Base-by-base conservation (phyloP, 2,113 vertebrate genomes). In the Thamnaconus septentrionalis region DNA sequence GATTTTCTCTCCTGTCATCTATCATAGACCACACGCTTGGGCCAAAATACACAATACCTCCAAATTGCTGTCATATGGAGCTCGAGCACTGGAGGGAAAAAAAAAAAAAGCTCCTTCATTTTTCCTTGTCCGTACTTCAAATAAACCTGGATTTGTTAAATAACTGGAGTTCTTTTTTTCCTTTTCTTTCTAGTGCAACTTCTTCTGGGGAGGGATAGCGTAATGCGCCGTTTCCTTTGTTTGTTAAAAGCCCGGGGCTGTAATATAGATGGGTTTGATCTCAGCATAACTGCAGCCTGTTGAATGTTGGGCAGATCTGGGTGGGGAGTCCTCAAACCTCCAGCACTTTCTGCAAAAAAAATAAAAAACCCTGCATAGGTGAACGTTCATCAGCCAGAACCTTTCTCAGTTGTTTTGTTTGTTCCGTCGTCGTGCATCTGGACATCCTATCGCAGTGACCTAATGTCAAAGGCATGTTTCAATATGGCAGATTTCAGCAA, bases 41-140 rank as follows among this genome's bases (percentile, higher is more conserved):
- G 94, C 94, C 94, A 96, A 95, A 92, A 94, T 93, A 95, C 92
- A 96, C 94, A 96, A 93, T 93, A 90, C 91, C 91, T 90, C 93
- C 89, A 94, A 94, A 95, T 94, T 95, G 93, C 94, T 96, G 94
- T 95, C 93, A 95, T 95, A 93, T 94, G 94, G 90, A 93, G 93
- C 86, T 73, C 79, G 81, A 84, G 76, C 59, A 47, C 66, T 71
- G 18, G 18, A 31, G 18, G 18, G 18, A 2, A 31, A 31, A 31
- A 31, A 31, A 31, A 66, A 81, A 86, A 80, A 94, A 94, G 66
- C 85, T 79, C 91, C 91, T 92, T 90, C 76, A 94, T 92, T 93
- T 90, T 81, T 88, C 84, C 89, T 82, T 81, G 86, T 75, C 83
- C 87, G 89, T 78, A 87, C 89, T 93, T 93, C 89, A 88, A 93